Conservation (phyloP, 2,113 vertebrate genomes). For the Prionailurus viverrinus region DNA sequence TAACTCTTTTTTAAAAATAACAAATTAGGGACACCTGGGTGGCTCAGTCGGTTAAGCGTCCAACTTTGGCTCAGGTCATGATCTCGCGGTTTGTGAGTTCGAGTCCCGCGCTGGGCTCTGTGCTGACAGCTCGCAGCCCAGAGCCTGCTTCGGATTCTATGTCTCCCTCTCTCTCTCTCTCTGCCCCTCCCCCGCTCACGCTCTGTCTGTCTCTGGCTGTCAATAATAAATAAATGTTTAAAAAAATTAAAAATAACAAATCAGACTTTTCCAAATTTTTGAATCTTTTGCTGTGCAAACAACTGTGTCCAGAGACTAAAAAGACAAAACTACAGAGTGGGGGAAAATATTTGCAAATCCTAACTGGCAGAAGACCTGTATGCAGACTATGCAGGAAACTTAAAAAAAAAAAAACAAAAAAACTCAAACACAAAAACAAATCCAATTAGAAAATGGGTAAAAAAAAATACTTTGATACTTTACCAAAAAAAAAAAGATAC, state of each 20-base stretch:
- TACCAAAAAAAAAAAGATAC: not conserved
- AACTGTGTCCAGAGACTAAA: not conserved
- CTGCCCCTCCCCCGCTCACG: too few species aligned
- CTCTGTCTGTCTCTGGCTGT: too few species aligned
- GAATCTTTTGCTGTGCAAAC: not conserved
- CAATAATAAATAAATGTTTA: too few species aligned
- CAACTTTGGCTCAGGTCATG: too few species aligned
- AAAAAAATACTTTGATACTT: not conserved
- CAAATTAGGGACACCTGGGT: not conserved
- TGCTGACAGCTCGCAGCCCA: too few species aligned
- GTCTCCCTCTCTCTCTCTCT: too few species aligned
- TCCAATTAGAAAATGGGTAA: not conserved
- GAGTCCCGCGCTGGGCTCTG: fast-evolving
- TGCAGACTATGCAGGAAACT: not conserved
- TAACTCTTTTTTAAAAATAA: not conserved
- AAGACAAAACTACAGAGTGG: not conserved
- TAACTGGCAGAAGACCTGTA: not conserved
- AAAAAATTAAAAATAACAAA: not conserved
- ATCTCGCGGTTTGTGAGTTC: too few species aligned
- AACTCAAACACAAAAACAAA: not conserved
- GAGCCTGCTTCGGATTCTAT: too few species aligned
- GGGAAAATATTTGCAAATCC: not conserved
- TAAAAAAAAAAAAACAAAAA: not conserved
- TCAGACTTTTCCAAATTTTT: not conserved
- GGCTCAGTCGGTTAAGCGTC: too few species aligned